phyloP scores from a whole-genome alignment of 2,888 invertebrate genomes.

The Anthophora plumipes region DNA sequence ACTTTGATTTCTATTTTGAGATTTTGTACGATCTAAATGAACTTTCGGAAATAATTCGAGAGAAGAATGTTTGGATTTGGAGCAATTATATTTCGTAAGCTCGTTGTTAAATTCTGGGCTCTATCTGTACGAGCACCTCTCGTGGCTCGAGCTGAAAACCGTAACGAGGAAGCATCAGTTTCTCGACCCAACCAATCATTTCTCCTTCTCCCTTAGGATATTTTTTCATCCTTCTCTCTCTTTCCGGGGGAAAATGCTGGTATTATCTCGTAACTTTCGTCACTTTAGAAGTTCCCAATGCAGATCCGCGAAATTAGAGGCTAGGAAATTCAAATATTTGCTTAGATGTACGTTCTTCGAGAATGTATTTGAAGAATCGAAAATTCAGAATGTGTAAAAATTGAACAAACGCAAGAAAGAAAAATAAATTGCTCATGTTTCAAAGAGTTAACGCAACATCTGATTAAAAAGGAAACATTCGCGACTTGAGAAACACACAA shows the following conservation, averaged over 20 bases:
- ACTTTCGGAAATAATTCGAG: constrained; percentile 14
- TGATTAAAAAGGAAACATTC: too few relatives aligned
- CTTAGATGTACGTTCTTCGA: neutral
- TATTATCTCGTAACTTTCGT: constrained; percentile 21
- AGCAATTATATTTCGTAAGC: constrained; percentile 48
- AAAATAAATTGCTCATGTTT: too few relatives aligned
- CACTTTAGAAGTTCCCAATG: constrained; percentile 1
- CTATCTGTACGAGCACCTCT: constrained; percentile 60
- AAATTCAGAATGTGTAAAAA: too few relatives aligned
- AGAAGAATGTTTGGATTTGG: constrained; percentile 47
- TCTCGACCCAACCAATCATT: constrained; percentile 55
- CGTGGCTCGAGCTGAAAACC: constrained; percentile 44
- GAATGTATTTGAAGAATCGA: neutral
- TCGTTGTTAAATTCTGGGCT: constrained; percentile 66
- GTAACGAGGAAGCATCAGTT: constrained; percentile 71
- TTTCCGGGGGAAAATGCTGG: constrained; percentile 9
- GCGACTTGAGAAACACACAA: too few relatives aligned
- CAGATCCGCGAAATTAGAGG: constrained; percentile 4
- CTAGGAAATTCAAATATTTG: neutral
- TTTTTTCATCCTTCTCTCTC: neutral
- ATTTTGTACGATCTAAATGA: too few relatives aligned
- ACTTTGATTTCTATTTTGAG: neutral
- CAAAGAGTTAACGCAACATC: too few relatives aligned
- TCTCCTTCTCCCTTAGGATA: constrained; percentile 23
- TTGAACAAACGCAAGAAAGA: too few relatives aligned